Evolutionary conservation across 1,140 invertebrate genomes (phyloP).

Genomic region (Tigriopus japonicus): DNA sequence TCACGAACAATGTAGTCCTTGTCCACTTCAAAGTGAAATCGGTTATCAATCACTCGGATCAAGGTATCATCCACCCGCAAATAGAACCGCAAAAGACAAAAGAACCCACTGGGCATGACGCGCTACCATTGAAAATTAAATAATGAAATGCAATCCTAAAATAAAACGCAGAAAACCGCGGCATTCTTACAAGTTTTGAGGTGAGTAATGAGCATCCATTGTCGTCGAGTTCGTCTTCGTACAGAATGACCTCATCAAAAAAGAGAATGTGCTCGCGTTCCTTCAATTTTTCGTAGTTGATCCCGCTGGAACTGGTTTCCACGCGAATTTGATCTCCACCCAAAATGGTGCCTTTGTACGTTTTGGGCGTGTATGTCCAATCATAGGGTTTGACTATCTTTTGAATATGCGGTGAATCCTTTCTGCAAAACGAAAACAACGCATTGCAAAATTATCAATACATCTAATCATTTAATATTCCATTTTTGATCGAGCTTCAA

Average conservation of each 20-base stretch:
- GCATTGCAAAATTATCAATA: too few species aligned
- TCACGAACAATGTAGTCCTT: constrained; percentile 53
- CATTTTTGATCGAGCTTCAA: too few species aligned
- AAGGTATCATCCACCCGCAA: constrained; percentile 81
- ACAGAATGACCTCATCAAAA: constrained; percentile 79
- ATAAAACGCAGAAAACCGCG: not conserved
- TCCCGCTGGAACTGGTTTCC: constrained; percentile 24
- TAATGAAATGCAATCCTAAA: not conserved
- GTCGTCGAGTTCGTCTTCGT: constrained; percentile 96
- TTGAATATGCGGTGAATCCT: not conserved
- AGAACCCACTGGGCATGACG: constrained; percentile 84
- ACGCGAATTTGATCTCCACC: not conserved
- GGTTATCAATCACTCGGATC: constrained; percentile 68
- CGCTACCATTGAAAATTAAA: constrained; percentile 40
- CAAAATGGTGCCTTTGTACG: not conserved
- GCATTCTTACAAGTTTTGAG: constrained; percentile 74
- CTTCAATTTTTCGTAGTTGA: constrained; percentile 79
- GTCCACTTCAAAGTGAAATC: constrained; percentile 63
- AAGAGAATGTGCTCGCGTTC: constrained; percentile 78
- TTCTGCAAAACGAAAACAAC: too few species aligned
- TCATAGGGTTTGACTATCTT: not conserved
- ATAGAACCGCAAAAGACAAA: constrained; percentile 72
- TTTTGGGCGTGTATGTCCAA: not conserved
- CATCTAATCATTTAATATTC: too few species aligned
- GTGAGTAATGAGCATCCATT: constrained; percentile 76